phyloP scores from a whole-genome alignment of 2,797 vertebrate genomes.

The Leuciscus waleckii region DNA sequence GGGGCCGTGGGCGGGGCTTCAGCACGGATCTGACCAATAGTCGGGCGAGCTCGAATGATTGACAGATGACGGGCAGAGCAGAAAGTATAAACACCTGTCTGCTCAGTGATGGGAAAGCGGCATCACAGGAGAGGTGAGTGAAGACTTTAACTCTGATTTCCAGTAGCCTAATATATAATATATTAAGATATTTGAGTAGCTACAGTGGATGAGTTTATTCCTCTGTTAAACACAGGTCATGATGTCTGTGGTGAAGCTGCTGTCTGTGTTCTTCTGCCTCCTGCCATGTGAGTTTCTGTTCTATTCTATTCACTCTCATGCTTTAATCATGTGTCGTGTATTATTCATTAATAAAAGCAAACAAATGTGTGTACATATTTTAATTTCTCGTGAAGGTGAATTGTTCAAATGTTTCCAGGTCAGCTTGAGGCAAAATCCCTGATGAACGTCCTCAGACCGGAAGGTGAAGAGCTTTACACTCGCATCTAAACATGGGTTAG shows the following conservation, averaged over 20 bases:
- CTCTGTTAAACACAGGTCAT: neutral
- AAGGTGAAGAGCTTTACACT: slow-evolving; percentile 66
- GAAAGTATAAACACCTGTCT: neutral
- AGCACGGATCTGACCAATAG: neutral
- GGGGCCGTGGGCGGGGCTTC: slow-evolving; percentile 8
- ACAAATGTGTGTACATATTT: neutral
- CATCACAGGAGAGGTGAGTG: neutral
- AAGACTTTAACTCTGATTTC: neutral
- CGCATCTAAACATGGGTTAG: neutral
- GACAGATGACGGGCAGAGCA: neutral
- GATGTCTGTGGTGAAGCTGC: neutral
- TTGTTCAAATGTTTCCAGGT: slow-evolving; percentile 61
- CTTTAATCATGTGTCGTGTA: neutral
- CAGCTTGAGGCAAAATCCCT: slow-evolving; percentile 76
- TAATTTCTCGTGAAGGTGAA: neutral
- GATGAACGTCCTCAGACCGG: slow-evolving; percentile 70
- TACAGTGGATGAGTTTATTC: neutral
- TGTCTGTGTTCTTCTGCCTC: slow-evolving; percentile 21
- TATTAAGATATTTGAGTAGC: neutral
- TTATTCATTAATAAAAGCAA: neutral
- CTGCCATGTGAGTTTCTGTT: slow-evolving; percentile 5
- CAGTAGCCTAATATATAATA: neutral
- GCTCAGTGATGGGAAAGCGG: neutral
- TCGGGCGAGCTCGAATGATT: neutral
- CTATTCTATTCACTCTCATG: too few relatives aligned